These are phyloP conservation scores for Tragopan temminckii DNA, from an alignment of 2,797 vertebrate genomes.

Conservation along the genomic window DNA sequence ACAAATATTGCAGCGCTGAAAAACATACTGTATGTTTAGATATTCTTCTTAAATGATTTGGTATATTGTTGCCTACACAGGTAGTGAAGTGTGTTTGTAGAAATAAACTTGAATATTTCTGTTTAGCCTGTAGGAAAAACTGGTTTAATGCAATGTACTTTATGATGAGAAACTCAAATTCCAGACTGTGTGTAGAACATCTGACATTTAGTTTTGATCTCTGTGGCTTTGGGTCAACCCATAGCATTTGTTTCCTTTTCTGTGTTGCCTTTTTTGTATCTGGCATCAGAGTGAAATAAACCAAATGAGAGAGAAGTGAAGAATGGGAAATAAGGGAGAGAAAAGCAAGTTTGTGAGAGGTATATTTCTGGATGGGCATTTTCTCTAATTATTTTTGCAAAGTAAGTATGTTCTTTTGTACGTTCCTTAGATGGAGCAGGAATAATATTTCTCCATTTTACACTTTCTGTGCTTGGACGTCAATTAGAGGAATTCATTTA, in stretches of 20 bases:
- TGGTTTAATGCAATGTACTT: not conserved
- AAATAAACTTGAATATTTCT: not conserved
- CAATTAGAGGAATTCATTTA: not conserved
- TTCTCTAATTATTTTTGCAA: not conserved
- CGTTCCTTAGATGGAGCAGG: not conserved
- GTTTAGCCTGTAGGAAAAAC: not conserved
- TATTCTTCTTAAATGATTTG: not conserved
- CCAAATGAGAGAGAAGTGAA: not conserved
- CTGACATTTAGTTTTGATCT: not conserved
- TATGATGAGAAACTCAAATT: not conserved
- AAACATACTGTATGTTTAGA: not conserved
- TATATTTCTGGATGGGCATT: not conserved
- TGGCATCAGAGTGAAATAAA: not conserved
- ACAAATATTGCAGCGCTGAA: not conserved
- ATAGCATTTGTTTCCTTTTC: not conserved
- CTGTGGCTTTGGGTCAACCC: not conserved
- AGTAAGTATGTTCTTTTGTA: not conserved
- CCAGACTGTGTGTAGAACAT: not conserved
- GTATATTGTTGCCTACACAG: accelerated
- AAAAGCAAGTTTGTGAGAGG: not conserved
- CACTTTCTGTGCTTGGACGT: not conserved
- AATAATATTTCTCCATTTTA: not conserved
- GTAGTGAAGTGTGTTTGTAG: not conserved
- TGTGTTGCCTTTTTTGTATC: not conserved
- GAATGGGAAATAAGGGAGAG: not conserved